phyloP scores from a whole-genome alignment of 2,113 vertebrate genomes.

The Hypomesus transpacificus region DNA sequence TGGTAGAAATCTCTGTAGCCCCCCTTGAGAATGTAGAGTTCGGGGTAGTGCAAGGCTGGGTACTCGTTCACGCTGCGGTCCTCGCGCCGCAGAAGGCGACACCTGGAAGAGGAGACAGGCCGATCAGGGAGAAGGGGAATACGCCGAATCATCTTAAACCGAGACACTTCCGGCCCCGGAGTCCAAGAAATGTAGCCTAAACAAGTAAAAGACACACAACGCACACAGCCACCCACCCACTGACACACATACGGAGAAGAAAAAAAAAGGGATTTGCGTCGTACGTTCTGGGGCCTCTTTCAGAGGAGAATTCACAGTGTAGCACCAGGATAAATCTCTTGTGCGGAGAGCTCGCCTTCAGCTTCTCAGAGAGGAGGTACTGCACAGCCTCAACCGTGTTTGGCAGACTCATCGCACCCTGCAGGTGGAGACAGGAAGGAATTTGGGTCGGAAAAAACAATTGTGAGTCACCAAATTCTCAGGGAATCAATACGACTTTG shows the following conservation, averaged over 20 bases:
- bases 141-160: no score
- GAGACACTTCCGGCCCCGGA: no score
- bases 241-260: neutral
- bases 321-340: conserved; percentile 64
- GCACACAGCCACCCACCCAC: neutral
- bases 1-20: conserved; percentile 73
- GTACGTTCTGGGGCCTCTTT: conserved; percentile 65
- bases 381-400: conserved; percentile 57
- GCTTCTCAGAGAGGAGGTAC: conserved; percentile 55
- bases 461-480: no score
- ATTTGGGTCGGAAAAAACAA: no score
- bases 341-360: conserved; percentile 36
- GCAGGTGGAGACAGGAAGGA: neutral
- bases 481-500: no score
- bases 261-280: neutral
- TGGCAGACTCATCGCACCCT: conserved; percentile 66
- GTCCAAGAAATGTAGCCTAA: no score
- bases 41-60: conserved; percentile 68
- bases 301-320: conserved; percentile 74
- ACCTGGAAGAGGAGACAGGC: conserved; percentile 45
- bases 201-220: neutral
- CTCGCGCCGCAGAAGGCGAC: conserved; percentile 62
- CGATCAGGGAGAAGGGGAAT: neutral
- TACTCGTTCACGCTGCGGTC: conserved; percentile 69
- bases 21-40: conserved; percentile 71